Percentiles rank a stretch among this genome's conserved stretches.
Evolutionary conservation across 2,797 vertebrate genomes (phyloP).

Genomic region (Chromis chromis): DNA sequence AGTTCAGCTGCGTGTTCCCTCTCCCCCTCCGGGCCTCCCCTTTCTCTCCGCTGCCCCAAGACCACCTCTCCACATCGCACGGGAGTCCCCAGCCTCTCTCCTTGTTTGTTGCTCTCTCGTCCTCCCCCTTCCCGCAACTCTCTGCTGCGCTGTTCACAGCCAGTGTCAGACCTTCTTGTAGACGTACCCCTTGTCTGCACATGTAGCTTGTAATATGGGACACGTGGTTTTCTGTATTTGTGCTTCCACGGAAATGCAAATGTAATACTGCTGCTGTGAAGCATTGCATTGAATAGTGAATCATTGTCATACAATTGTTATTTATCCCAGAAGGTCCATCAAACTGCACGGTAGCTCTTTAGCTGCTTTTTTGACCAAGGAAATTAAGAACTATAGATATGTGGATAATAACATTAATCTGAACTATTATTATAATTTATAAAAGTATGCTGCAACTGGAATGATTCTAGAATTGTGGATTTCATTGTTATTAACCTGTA

Average conservation of each 20-base stretch:
- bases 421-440: not conserved
- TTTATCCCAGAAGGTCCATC: slow-evolving; percentile 32
- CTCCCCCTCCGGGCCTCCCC: slow-evolving; percentile 34
- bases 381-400: not conserved
- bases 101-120: slow-evolving; percentile 44
- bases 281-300: slow-evolving; percentile 40
- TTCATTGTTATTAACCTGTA: too few species aligned
- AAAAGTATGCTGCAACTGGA: not conserved
- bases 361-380: not conserved
- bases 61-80: slow-evolving; percentile 63
- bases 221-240: slow-evolving; percentile 58
- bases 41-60: slow-evolving; percentile 46
- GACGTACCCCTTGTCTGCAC: slow-evolving; percentile 44
- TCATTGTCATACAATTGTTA: slow-evolving; percentile 36
- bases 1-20: slow-evolving; percentile 64
- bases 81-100: slow-evolving; percentile 57
- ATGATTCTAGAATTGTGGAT: too few species aligned
- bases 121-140: slow-evolving; percentile 3
- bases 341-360: slow-evolving; percentile 37
- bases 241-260: slow-evolving; percentile 55
- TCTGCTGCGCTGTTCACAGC: slow-evolving; percentile 33
- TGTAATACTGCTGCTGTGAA: slow-evolving; percentile 38
- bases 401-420: not conserved
- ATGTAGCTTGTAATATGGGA: slow-evolving; percentile 57
- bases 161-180: slow-evolving; percentile 40